Conservation (phyloP, 2,888 invertebrate species). For the Megastigmus dorsalis region DNA sequence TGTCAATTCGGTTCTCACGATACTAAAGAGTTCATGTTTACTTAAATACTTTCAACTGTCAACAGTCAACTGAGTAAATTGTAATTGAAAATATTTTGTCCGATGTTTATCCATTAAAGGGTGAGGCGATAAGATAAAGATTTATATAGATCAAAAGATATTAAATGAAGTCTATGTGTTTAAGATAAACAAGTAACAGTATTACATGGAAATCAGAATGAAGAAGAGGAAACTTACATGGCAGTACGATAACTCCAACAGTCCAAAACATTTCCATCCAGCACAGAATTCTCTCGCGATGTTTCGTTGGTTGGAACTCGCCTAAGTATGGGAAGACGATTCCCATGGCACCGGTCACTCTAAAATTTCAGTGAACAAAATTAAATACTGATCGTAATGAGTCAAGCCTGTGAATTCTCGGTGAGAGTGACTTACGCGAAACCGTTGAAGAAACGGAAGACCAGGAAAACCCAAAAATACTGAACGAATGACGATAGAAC, state of each 20-base stretch:
- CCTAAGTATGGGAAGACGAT: conserved; percentile 89
- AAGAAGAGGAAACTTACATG: conserved; percentile 80
- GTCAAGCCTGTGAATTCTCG: neutral
- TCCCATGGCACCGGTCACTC: conserved; percentile 88
- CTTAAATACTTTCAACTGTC: no score
- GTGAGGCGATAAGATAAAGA: no score
- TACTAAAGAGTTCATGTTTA: no score
- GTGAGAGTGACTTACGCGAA: conserved; percentile 83
- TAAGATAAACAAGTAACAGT: no score
- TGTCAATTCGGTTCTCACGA: no score
- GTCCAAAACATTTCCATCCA: conserved; percentile 94
- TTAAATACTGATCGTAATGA: neutral
- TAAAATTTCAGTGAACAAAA: conserved; percentile 73
- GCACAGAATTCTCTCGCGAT: conserved; percentile 86
- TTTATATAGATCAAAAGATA: no score
- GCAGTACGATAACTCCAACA: conserved; percentile 83
- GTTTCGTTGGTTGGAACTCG: conserved; percentile 87
- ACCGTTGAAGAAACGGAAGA: conserved; percentile 85
- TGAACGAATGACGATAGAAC: conserved; percentile 85
- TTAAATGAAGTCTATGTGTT: no score
- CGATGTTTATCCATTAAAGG: no score
- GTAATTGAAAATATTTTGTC: no score
- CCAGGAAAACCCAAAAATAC: conserved; percentile 83
- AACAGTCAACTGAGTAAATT: no score
- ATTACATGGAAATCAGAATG: no score